Evolutionary conservation across 2,113 vertebrate genomes (phyloP), one percentile per base, ranked within the genome.

Genomic region (Ciconia boyciana): DNA sequence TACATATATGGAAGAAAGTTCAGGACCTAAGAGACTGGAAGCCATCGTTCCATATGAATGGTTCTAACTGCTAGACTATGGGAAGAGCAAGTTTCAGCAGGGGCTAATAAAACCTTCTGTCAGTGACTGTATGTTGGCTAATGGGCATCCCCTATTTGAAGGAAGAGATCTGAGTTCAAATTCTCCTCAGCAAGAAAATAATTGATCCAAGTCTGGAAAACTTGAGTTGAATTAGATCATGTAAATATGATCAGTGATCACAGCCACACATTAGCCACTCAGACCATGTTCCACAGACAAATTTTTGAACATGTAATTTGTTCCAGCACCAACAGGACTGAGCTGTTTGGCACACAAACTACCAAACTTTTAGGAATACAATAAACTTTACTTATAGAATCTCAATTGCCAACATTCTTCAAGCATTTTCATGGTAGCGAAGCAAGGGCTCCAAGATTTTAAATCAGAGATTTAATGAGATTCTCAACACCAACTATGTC

Each of bases 141-240:
- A 82, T 5, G 69, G 54, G 62, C 49, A 49, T 54, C 41, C 31
- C 49, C 54, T 77, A 58, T 49, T 54, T 86, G 54, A 58, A 90
- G 36, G 34, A 93, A 78, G 44, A 92, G 21, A 90, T 81, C 10
- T 5, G 15, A 87, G 52, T 64, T 76, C 69, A 89, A 64, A 89
- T 76, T 71, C 61, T 76, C 29, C 61, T 72, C 74, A 69, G 74
- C 41, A 87, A 93, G 49, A 94, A 95, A 96, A 93, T 65, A 93
- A 87, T 68, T 87, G 41, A 93, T 84, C 41, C 89, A 91, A 93
- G 61, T 60, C 41, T 69, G 81, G 74, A 79, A 94, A 93, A 93
- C 31, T 16, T 48, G 51, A 89, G n/a, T 64, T 87, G 21, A 52
- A 76, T 87, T 78, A 91, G 78, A 77, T 91, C 44, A 94, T 54